These are phyloP conservation scores for Cheumatopsyche charites DNA, from an alignment of 1,140 invertebrate genomes.

Conservation along the genomic window DNA sequence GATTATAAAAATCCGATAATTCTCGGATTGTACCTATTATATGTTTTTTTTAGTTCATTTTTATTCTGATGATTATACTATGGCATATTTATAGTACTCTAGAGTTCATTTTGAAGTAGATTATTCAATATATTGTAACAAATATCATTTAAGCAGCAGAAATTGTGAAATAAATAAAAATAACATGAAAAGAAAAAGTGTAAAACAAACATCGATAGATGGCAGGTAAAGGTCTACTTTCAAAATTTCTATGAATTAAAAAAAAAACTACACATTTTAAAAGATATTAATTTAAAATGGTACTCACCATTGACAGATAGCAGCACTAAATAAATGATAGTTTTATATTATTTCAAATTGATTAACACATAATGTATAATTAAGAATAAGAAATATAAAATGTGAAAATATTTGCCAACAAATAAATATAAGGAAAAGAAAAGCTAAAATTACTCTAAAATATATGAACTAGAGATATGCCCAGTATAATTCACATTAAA, in stretches of 20 bases:
- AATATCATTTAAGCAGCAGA: no score
- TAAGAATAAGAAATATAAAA: neutral
- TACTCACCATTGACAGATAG: slow-evolving; percentile 38
- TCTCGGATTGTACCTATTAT: neutral
- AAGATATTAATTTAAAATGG: neutral
- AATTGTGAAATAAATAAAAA: neutral
- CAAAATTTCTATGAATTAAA: neutral
- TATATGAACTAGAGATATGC: slow-evolving; percentile 18
- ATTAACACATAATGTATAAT: neutral
- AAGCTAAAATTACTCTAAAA: slow-evolving; percentile 5
- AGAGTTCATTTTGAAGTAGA: neutral
- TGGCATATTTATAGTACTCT: slow-evolving; percentile 24
- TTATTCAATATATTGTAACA: no score
- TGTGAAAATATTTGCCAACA: neutral
- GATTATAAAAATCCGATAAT: neutral
- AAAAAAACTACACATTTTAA: neutral
- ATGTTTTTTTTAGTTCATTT: neutral
- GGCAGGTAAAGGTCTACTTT: slow-evolving; percentile 3
- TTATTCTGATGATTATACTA: slow-evolving; percentile 17
- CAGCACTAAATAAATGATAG: slow-evolving; percentile 37
- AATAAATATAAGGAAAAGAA: neutral
- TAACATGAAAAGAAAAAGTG: neutral
- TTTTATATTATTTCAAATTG: slow-evolving; percentile 27
- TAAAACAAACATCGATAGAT: neutral
- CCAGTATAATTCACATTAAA: slow-evolving; percentile 19